These are phyloP conservation scores for Elanus axillaris DNA, from an alignment of 2,113 vertebrate genomes.

Conservation along the genomic window DNA sequence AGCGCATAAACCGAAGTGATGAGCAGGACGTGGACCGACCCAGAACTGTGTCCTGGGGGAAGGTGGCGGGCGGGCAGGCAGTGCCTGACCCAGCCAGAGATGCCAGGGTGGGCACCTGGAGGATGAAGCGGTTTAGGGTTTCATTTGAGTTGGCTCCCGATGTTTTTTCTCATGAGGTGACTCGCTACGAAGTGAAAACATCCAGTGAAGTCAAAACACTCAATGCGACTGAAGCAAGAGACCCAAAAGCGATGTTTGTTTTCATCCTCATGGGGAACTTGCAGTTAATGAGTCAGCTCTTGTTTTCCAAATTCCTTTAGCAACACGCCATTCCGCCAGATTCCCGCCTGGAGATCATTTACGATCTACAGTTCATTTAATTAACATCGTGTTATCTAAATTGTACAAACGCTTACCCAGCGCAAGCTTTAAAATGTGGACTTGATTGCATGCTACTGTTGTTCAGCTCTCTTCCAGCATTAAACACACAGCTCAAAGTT, in stretches of 20 bases:
- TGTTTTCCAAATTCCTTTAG: neutral
- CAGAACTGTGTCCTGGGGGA: fast-evolving
- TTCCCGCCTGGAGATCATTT: neutral
- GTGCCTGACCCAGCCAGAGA: neutral
- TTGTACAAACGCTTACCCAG: neutral
- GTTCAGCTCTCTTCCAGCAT: neutral
- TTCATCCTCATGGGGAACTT: neutral
- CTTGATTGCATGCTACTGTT: neutral
- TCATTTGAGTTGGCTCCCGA: neutral
- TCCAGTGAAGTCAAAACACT: neutral
- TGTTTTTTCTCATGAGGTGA: fast-evolving
- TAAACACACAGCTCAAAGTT: neutral
- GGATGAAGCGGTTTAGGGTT: neutral
- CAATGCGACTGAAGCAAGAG: neutral
- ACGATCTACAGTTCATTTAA: neutral
- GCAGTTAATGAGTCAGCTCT: neutral
- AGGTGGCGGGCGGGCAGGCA: neutral
- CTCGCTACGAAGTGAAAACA: neutral
- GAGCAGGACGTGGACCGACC: fast-evolving
- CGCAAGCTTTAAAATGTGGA: fast-evolving
- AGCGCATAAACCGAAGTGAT: fast-evolving
- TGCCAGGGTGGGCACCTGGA: neutral
- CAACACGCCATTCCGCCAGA: neutral
- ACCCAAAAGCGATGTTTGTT: neutral
- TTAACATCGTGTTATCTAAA: neutral